Evolutionary conservation across 2,797 vertebrate species (phyloP).

Genomic region (Acridotheres tristis): DNA sequence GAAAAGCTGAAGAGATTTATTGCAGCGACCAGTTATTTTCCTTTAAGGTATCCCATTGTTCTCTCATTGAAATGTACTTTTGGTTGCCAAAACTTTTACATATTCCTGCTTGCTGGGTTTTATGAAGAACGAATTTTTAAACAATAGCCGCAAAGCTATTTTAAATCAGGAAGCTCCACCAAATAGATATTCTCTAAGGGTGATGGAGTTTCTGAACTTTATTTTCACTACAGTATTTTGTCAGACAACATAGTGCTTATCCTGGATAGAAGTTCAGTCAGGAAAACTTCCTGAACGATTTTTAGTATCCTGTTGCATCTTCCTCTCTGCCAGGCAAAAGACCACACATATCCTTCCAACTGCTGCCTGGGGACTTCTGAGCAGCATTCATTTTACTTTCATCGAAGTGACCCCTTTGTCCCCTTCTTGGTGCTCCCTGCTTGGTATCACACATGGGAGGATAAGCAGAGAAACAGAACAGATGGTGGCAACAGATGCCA

Average conservation of each 20-base stretch:
- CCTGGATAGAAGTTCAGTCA: background rate
- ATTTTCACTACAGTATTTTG: background rate
- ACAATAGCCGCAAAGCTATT: background rate
- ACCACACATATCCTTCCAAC: background rate
- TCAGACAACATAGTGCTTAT: background rate
- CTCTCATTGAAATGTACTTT: background rate
- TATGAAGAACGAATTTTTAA: background rate
- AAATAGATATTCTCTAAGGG: background rate
- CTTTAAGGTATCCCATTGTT: background rate
- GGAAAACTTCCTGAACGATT: background rate
- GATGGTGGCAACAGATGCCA: constrained; percentile 32
- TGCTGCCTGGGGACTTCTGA: background rate
- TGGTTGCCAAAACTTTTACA: background rate
- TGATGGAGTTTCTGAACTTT: background rate
- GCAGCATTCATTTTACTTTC: background rate
- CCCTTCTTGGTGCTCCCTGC: background rate
- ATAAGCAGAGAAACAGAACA: constrained; percentile 13
- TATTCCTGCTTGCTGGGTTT: background rate
- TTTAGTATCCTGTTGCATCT: background rate
- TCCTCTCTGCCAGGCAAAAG: background rate
- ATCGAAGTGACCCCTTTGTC: background rate
- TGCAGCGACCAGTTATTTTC: background rate
- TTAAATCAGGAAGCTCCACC: background rate
- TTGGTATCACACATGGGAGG: background rate
- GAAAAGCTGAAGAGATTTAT: constrained; percentile 19